Evolutionary conservation across 2,797 vertebrate genomes (phyloP).

Genomic region (Percopsis omiscomaycus): DNA sequence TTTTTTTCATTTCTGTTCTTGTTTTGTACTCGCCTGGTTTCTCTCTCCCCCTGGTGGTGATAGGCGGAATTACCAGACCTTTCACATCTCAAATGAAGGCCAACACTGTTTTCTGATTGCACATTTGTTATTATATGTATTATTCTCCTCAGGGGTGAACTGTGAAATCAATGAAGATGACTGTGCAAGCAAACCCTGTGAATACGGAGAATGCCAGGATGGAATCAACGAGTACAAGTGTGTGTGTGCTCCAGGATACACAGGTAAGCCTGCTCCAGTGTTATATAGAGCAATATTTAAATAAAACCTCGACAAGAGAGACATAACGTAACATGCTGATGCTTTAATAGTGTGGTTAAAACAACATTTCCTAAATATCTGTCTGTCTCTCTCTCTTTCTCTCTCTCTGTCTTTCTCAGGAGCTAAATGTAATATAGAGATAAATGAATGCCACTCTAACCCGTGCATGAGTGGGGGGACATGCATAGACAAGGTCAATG

Average conservation of each 20-base stretch:
- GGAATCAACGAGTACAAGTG: slow-evolving; percentile 91
- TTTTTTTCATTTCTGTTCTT: slow-evolving; percentile 16
- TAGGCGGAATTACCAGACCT: not conserved
- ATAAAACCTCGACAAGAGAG: not conserved
- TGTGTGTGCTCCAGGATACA: slow-evolving; percentile 87
- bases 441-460: slow-evolving; percentile 87
- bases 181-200: slow-evolving; percentile 88
- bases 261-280: slow-evolving; percentile 76
- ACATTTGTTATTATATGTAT: not conserved
- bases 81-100: not conserved
- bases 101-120: too few relatives aligned
- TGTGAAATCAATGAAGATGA: slow-evolving; percentile 93
- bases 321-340: not conserved
- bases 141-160: slow-evolving; percentile 79
- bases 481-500: slow-evolving; percentile 83
- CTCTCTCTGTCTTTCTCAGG: slow-evolving; percentile 65
- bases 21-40: slow-evolving; percentile 9
- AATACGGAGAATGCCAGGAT: slow-evolving; percentile 86
- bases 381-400: slow-evolving; percentile 4
- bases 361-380: not conserved
- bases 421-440: slow-evolving; percentile 81
- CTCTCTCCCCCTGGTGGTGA: slow-evolving; percentile 56
- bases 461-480: slow-evolving; percentile 91
- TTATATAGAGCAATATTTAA: not conserved
- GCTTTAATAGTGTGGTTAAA: too few relatives aligned